Evolutionary conservation across 1,140 invertebrate species (phyloP), one percentile per base, ranked within the genome.

Genomic region (Drosophila sulfurigaster): DNA sequence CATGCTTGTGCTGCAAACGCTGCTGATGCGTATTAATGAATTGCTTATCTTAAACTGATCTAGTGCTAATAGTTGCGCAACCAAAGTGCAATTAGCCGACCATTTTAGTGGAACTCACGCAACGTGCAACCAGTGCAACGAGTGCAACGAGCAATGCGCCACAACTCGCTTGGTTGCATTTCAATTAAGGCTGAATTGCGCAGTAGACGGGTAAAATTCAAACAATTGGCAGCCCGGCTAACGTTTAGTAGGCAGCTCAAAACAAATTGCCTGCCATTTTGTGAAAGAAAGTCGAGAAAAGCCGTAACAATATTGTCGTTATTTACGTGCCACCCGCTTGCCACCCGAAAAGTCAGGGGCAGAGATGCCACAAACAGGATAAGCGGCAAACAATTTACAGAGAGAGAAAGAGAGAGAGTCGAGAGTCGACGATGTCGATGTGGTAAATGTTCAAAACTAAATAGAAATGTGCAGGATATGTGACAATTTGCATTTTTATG

Each of bases 401-500:
- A 69, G 65, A 3, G 41, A 43, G 20, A 16, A n/a, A n/a, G 16
- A 25, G 3, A 25, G 3, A 25, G 20, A 25, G 41, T 2, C 51
- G 49, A 69, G 49, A 70, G 75, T 64, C 35, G 48, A 25, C 62
- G 20, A 58, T 15, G 35, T 48, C 43, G 54, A 32, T 48, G 20
- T 25, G 48, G 48, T 32, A 66, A 81, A 75, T 65, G 74, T 67
- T 78, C 70, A 76, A 81, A 79, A 68, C 82, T 88, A 88, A 86
- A 86, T 86, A 78, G 82, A 88, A 87, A 82, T 88, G 79, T 79
- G 83, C 82, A 88, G 82, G 83, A 86, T 86, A 86, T 88, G 82
- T 88, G 82, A 86, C 82, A 79, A 82, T 79, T 86, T 86, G 83
- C 83, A 86, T 86, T 86, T 86, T 82, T 86, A 86, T 86, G 83